Conservation (phyloP, 2,113 vertebrate genomes). For the Menura novaehollandiae region DNA sequence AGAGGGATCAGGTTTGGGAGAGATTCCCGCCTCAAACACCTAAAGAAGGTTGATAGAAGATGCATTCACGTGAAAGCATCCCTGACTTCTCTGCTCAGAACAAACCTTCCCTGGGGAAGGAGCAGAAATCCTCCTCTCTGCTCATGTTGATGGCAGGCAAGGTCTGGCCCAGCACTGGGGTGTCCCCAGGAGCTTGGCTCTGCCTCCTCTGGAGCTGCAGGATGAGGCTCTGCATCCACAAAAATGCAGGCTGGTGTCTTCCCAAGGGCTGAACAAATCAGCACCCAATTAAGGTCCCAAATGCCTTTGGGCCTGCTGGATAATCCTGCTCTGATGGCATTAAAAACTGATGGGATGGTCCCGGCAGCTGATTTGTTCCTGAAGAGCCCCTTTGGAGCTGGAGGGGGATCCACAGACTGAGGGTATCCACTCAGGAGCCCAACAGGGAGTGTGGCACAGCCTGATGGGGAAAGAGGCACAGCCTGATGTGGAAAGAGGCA, state of each 20-base stretch:
- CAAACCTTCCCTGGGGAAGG: neutral
- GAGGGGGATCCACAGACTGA: neutral
- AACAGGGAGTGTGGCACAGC: neutral
- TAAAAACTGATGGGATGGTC: neutral
- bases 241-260: neutral
- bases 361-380: neutral
- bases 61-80: accelerated
- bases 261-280: neutral
- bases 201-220: neutral
- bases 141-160: accelerated
- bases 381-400: neutral
- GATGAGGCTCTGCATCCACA: neutral
- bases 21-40: neutral
- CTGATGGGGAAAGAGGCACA: neutral
- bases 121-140: neutral
- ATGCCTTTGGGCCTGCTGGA: neutral
- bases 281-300: neutral
- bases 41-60: accelerated
- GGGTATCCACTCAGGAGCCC: accelerated
- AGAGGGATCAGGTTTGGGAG: neutral
- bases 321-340: neutral
- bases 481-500: too few species aligned
- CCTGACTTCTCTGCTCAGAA: neutral
- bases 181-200: neutral
- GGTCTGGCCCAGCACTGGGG: neutral